Conservation (phyloP, 2,888 invertebrate species). For the Margaritifera margaritifera region DNA sequence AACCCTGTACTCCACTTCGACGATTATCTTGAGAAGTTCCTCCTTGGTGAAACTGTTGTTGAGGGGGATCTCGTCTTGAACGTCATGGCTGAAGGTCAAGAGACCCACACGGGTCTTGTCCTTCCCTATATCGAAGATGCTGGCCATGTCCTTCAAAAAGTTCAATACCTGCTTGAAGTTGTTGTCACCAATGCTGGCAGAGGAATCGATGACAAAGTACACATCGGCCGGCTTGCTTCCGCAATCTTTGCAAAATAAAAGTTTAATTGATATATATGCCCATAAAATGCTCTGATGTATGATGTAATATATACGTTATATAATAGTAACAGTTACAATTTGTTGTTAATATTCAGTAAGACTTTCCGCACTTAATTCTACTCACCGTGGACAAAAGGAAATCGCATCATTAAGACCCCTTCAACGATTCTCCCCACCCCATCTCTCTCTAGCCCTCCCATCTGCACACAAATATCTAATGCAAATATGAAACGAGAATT, state of each 20-base stretch:
- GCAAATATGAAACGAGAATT: no score
- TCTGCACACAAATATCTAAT: no score
- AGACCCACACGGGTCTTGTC: conserved; percentile 50
- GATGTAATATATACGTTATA: no score
- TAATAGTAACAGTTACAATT: no score
- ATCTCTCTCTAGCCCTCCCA: no score
- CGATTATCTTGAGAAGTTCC: conserved; percentile 34
- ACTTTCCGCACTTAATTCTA: no score
- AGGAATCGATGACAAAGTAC: conserved; percentile 52
- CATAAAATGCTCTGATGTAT: no score
- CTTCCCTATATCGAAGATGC: conserved; percentile 46
- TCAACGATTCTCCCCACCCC: no score
- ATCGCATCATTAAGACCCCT: no score
- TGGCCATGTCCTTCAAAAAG: conserved; percentile 47
- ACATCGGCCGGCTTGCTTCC: conserved; percentile 53
- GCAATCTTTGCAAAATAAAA: conserved; percentile 34
- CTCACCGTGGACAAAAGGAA: no score
- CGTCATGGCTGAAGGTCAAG: conserved; percentile 42
- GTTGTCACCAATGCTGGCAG: conserved; percentile 54
- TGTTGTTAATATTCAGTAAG: no score
- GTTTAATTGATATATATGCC: background rate
- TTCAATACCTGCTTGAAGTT: conserved; percentile 54
- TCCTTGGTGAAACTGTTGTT: conserved; percentile 26
- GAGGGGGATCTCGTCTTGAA: conserved; percentile 37
- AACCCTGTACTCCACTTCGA: conserved; percentile 30